Evolutionary conservation across 2,888 invertebrate genomes (phyloP), one percentile per base, ranked within the genome.

Genomic region (Neria commutata): DNA sequence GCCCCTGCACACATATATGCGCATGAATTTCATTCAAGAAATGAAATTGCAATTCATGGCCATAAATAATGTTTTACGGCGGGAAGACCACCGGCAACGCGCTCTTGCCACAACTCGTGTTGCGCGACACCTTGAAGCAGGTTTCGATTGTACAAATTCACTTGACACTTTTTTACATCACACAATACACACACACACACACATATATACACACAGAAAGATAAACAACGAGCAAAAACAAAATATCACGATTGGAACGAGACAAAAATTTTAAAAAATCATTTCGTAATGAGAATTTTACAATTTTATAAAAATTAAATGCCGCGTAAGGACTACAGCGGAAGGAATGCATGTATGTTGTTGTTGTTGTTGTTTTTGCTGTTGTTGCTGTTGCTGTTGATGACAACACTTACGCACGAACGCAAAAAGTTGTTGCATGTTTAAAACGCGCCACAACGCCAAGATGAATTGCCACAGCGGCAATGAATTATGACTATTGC

Each of bases 141-240:
- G 62, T 61, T 61, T 64, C 58, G 62, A 64, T 63, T 62, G 62
- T 65, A 67, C 67, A 67, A 67, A 67, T 67, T 64, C 67, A 65
- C 65, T 67, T 67, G 65, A 67, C 67, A 67, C 67, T 64, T 67
- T 64, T 62, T 60, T 58, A 59, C 60, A n/a, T n/a, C n/a, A n/a
- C n/a, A n/a, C n/a, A n/a, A n/a, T n/a, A n/a, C n/a, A n/a, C n/a
- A n/a, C n/a, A n/a, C n/a, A n/a, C n/a, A n/a, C n/a, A n/a, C n/a
- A n/a, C n/a, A n/a, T n/a, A n/a, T n/a, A n/a, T n/a, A n/a, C n/a
- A n/a, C 8, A 16, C 25, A 26, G 46, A 33, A 46, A 34, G 17
- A 42, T 25, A 58, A 34, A 37, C 50, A 60, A 45, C 42, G 19
- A 37, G 14, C 24, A 8, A 45, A 50, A 33, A 17, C 24, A 26